These are phyloP conservation scores for Caenorhabditis panamensis DNA, from an alignment of 2,888 invertebrate species.

Conservation along the genomic window DNA sequence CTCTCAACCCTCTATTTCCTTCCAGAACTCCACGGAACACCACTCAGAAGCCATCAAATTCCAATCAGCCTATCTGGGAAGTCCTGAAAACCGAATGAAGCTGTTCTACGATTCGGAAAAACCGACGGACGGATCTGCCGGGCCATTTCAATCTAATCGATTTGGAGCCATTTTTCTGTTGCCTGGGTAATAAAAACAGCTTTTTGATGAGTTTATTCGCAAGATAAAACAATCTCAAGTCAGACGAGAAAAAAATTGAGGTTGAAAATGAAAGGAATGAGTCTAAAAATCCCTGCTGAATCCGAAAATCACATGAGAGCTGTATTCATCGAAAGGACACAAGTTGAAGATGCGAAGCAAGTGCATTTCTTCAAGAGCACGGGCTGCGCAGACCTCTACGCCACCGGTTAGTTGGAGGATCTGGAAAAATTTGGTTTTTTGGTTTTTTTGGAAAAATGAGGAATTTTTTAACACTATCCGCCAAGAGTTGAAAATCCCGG, in stretches of 20 bases:
- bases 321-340: conserved; percentile 60
- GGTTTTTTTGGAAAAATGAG: too few relatives aligned
- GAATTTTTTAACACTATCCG: too few relatives aligned
- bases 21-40: conserved; percentile 18
- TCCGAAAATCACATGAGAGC: conserved; percentile 63
- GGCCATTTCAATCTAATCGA: conserved; percentile 53
- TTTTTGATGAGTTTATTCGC: conserved; percentile 2
- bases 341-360: conserved; percentile 63
- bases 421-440: conserved; percentile 28
- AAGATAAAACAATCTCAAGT: too few relatives aligned
- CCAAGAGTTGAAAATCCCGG: too few relatives aligned
- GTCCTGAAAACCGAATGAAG: conserved; percentile 32
- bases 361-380: conserved; percentile 65
- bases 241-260: not conserved
- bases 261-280: not conserved
- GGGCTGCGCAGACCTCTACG: conserved; percentile 65
- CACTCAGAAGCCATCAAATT: not conserved
- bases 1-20: not conserved
- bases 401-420: conserved; percentile 62
- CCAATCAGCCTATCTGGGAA: conserved; percentile 24
- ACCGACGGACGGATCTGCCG: conserved; percentile 41
- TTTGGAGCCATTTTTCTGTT: conserved; percentile 59
- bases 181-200: conserved; percentile 17
- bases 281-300: conserved; percentile 37
- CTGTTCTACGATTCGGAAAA: conserved; percentile 45